Conservation (phyloP, 2,797 vertebrate species). For the Naso thynnoides region DNA sequence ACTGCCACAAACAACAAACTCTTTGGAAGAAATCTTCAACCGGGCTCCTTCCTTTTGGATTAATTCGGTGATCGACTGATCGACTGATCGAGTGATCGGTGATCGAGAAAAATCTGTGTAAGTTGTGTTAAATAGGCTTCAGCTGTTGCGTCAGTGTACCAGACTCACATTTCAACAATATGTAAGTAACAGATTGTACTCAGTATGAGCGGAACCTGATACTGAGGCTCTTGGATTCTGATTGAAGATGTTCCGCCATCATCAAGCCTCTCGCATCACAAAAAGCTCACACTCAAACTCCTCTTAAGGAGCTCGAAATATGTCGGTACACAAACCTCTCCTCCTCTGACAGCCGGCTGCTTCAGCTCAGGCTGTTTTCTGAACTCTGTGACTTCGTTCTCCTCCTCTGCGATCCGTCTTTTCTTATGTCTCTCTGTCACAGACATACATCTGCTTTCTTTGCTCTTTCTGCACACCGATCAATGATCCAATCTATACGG, state of each 20-base stretch:
- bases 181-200: background rate
- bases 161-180: background rate
- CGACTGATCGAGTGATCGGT: too few relatives aligned
- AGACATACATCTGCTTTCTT: background rate
- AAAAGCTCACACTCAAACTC: background rate
- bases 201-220: too few relatives aligned
- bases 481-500: constrained; percentile 53
- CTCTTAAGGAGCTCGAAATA: background rate
- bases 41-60: too few relatives aligned
- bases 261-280: background rate
- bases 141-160: background rate
- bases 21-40: too few relatives aligned
- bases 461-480: constrained; percentile 11
- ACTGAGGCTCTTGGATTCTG: background rate
- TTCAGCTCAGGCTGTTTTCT: constrained; percentile 9
- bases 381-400: constrained; percentile 2
- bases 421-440: background rate
- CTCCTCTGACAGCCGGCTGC: background rate
- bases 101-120: too few relatives aligned
- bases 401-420: background rate
- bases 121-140: background rate
- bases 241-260: background rate
- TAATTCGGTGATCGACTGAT: too few relatives aligned
- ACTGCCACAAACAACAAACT: too few relatives aligned
- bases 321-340: background rate